A percentile compares a stretch with the other conserved stretches of the same genome.
Evolutionary conservation across 2,113 vertebrate species (phyloP).

Genomic region (Ammodytes dubius): DNA sequence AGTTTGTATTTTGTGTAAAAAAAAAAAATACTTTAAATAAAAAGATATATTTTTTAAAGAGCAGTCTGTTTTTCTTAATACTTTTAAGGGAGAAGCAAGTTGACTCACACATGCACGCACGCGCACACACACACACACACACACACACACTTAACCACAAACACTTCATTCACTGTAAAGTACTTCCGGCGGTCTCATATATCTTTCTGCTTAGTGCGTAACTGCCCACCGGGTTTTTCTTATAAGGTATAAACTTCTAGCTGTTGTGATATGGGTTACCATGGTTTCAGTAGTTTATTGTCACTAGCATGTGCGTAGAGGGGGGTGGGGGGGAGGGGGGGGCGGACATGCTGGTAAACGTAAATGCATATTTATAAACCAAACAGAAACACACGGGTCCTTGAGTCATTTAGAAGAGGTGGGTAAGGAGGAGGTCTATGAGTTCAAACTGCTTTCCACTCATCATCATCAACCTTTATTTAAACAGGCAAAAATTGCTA

Average conservation of each 20-base stretch:
- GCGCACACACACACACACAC: no score
- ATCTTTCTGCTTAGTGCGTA: neutral
- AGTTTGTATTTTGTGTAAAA: no score
- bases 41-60: no score
- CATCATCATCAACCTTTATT: no score
- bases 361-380: conserved; percentile 46
- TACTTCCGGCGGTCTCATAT: neutral
- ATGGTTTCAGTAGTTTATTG: neutral
- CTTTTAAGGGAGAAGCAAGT: neutral
- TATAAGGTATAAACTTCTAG: neutral
- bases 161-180: neutral
- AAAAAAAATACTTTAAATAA: no score
- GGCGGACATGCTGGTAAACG: neutral
- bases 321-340: neutral
- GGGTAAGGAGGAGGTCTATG: neutral
- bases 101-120: neutral
- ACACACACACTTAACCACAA: neutral
- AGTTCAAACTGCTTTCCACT: neutral
- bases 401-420: neutral
- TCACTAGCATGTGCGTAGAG: neutral
- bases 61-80: neutral
- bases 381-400: conserved; percentile 26
- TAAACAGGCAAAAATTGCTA: no score
- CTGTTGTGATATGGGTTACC: neutral
- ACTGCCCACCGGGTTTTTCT: neutral